Conservation (phyloP, 2,797 vertebrate species). For the Smutsia temminckii region DNA sequence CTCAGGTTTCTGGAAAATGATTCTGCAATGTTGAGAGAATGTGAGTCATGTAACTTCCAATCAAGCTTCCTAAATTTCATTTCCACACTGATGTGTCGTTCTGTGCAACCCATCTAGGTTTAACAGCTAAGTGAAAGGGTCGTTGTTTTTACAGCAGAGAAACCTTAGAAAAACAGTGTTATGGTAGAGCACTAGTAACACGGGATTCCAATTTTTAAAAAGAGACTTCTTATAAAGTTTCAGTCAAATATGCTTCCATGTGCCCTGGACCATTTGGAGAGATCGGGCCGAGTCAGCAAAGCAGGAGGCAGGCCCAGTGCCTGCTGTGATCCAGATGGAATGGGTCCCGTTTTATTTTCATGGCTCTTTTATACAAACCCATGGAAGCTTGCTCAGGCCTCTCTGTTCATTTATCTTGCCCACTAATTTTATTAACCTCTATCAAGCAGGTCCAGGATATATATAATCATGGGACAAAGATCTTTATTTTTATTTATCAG, state of each 20-base stretch:
- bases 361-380: neutral
- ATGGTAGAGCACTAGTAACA: neutral
- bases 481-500: neutral
- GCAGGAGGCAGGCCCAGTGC: neutral
- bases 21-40: neutral
- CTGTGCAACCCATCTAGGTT: neutral
- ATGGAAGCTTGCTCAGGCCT: neutral
- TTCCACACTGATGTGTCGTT: neutral
- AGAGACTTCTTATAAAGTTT: neutral
- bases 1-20: neutral
- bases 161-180: neutral
- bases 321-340: neutral
- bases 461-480: slow-evolving; percentile 22
- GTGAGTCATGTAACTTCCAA: neutral
- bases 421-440: slow-evolving; percentile 38
- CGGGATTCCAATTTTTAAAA: neutral
- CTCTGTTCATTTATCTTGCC: slow-evolving; percentile 26
- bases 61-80: neutral
- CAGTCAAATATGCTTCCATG: neutral
- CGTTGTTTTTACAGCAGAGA: neutral
- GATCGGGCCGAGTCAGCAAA: neutral
- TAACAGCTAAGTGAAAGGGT: neutral
- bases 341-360: neutral
- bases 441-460: neutral
- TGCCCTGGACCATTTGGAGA: neutral